Evolutionary conservation across 2,888 invertebrate species (phyloP), one percentile per base, ranked within the genome.

Genomic region (Syritta pipiens): DNA sequence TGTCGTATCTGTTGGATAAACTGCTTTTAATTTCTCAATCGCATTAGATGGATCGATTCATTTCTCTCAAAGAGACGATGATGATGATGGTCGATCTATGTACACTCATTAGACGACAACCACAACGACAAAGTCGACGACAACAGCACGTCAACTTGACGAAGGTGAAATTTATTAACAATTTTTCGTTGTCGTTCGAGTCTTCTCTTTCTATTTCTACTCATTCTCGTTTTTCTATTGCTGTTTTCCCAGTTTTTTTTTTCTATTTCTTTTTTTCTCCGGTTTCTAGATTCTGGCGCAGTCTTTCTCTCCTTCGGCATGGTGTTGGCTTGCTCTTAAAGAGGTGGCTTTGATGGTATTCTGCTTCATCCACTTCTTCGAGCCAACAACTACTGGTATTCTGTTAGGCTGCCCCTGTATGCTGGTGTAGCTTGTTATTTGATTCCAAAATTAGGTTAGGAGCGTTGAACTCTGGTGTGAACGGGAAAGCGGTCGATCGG

Each of bases 401-500:
- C 60, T 59, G 63, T 57, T 51, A 60, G 55, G 46, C 44, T 22
- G 40, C 57, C 35, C 49, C 55, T 57, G 42, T 30, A 37, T 71
- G 57, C 44, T 49, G 63, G 53, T 72, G 71, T 68, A 55, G 74
- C 51, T 76, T 77, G 85, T 85, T 84, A 85, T 82, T 82, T 85
- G 85, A 86, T 86, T 84, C 84, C 83, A 84, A 87, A 87, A 87
- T 87, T 86, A 86, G 86, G 87, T 87, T 87, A 86, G 86, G 87
- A 85, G 85, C 86, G 86, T 84, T 85, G 86, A 87, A 87, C 87
- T 87, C 67, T 84, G 82, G 72, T 83, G 26, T 44, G 46, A 71
- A 65, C 49, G 65, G 65, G 65, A 67, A 72, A 67, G 71, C 65
- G 60, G 19, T 49, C n/a, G n/a, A n/a, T n/a, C n/a, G 7, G 35